Evolutionary conservation across 1,140 invertebrate genomes (phyloP), one percentile per base, ranked within the genome.

Genomic region (Drosophila funebris): DNA sequence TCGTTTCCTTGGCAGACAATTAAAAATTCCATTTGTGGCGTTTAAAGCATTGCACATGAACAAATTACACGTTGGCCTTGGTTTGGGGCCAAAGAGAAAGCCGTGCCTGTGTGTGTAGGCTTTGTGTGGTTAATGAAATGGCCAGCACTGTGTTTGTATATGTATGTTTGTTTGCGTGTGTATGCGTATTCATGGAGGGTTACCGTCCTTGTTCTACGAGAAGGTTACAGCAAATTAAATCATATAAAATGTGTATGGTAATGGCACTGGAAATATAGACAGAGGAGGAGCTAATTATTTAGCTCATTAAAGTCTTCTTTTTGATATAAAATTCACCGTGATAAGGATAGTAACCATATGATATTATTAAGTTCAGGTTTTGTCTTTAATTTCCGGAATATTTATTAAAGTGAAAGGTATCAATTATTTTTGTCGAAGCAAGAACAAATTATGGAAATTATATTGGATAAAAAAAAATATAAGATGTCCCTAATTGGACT

Each of bases 11-110:
- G 53, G 46, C 54, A 77, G 64, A 64, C 64, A 78, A 73, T 78
- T 76, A 68, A 73, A 78, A 73, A 78, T 78, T 78, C 73, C 73
- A 76, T 78, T 78, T 78, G 67, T 78, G 60, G 68, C 46, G 41
- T 73, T 73, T 73, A 54, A 73, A 56, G 48, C 56, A 46, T 60
- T 48, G 41, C 64, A 68, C 44, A 50, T 68, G 56, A 73, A 56
- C 54, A 54, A 68, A 68, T 72, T 58, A 67, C 36, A 43, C 31
- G 7, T 24, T 57, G 41, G 22, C 57, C 60, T 48, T 69, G 57
- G 24, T 29, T 14, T 43, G 16, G 31, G 44, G 11, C 5, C 60
- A 41, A 52, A 13, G 14, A 9, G 14, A 16, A 29, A 36, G 27
- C n/a, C 13, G 41, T 9, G 13, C 4, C 13, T 46, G 11, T 33